These are phyloP conservation scores for Pomacea maculata DNA, from an alignment of 1,140 invertebrate genomes.

Conservation along the genomic window DNA sequence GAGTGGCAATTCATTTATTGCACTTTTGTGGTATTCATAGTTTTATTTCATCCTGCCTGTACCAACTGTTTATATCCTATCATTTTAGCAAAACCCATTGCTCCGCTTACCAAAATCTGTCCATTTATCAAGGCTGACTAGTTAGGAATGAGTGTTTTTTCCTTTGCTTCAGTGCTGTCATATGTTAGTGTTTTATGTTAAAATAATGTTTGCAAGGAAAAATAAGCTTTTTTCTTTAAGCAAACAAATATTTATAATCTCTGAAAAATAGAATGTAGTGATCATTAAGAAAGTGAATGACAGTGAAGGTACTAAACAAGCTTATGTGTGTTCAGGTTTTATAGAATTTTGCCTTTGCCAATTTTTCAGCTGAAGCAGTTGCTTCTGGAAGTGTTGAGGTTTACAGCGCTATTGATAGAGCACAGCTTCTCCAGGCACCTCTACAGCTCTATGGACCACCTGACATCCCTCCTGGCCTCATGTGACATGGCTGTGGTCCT, in stretches of 20 bases:
- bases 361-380: conserved; percentile 76
- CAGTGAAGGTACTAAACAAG: background rate
- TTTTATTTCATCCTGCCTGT: no score
- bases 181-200: background rate
- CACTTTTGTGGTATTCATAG: no score
- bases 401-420: conserved; percentile 87
- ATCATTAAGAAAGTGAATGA: no score
- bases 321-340: conserved; percentile 49
- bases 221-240: background rate
- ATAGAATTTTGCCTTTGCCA: conserved; percentile 18
- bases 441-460: conserved; percentile 91
- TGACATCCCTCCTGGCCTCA: conserved; percentile 83
- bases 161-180: no score
- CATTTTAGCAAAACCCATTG: no score
- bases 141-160: no score
- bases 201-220: background rate
- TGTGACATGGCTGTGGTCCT: conserved; percentile 89
- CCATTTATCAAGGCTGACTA: no score
- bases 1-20: no score
- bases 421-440: conserved; percentile 90
- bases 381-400: conserved; percentile 81
- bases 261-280: no score
- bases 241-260: no score
- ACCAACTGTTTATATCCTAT: no score
- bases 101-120: no score